Conservation (phyloP, 2,113 vertebrate genomes). For the Phylloscopus trochiloides region DNA sequence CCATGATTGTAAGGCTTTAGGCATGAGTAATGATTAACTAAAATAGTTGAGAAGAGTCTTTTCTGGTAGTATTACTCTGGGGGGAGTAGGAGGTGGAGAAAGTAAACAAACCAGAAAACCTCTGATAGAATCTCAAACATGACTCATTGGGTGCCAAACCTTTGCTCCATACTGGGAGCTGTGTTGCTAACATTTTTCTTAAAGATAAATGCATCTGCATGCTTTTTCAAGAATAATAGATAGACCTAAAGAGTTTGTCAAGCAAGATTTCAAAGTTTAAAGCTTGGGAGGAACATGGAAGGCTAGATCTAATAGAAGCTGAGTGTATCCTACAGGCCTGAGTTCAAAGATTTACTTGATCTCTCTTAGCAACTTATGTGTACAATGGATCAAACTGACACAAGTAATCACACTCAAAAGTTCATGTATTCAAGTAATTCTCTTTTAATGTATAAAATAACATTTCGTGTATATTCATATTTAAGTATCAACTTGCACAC, state of each 20-base stretch:
- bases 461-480: neutral
- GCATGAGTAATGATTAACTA: conserved; percentile 3
- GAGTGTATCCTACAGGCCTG: conserved; percentile 14
- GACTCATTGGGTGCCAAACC: neutral
- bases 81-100: neutral
- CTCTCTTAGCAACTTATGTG: neutral
- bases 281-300: conserved; percentile 34
- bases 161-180: conserved; percentile 10
- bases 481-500: neutral
- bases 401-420: neutral
- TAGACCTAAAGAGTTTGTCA: conserved; percentile 36
- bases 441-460: neutral
- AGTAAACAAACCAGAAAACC: neutral
- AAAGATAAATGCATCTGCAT: conserved; percentile 15
- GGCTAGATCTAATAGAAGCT: conserved; percentile 3
- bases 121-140: conserved; percentile 6
- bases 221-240: conserved; percentile 37
- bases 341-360: conserved; percentile 16
- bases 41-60: conserved; percentile 28
- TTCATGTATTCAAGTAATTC: neutral
- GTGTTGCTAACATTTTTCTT: conserved; percentile 11
- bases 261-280: conserved; percentile 54
- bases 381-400: neutral
- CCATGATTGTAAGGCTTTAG: neutral
- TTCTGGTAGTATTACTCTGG: neutral